Conservation (phyloP, 2,888 invertebrate genomes). For the Hydrotaea cyrtoneurina region DNA sequence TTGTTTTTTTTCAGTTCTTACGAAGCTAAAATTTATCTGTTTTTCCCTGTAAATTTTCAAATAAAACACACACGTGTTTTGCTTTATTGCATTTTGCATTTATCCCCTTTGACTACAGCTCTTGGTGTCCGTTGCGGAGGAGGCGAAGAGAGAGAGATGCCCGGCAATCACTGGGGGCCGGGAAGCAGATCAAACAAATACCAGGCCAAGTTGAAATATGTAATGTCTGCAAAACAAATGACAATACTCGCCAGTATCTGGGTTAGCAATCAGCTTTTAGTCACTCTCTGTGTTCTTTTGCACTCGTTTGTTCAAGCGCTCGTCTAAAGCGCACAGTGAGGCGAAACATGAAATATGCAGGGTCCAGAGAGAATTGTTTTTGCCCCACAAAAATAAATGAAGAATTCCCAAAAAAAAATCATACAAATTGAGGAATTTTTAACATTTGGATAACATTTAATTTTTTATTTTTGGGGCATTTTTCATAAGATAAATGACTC, state of each 20-base stretch:
- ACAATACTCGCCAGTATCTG: conserved; percentile 60
- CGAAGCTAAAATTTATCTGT: conserved; percentile 29
- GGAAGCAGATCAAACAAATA: conserved; percentile 55
- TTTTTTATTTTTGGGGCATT: too few species aligned
- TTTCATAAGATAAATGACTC: too few species aligned
- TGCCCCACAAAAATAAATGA: too few species aligned
- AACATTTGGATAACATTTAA: too few species aligned
- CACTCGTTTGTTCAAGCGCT: neutral
- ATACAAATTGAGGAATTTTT: too few species aligned
- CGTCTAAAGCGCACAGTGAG: conserved; percentile 19
- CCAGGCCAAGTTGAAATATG: conserved; percentile 68
- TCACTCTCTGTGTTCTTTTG: conserved; percentile 43
- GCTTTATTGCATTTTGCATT: conserved; percentile 36
- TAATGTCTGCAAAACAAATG: conserved; percentile 65
- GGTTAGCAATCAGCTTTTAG: conserved; percentile 68
- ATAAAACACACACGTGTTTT: conserved; percentile 63
- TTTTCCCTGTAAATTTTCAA: neutral
- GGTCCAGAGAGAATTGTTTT: too few species aligned
- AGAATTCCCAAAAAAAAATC: too few species aligned
- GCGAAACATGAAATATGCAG: too few species aligned
- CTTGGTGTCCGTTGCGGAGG: neutral
- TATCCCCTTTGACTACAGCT: neutral
- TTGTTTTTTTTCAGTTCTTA: neutral
- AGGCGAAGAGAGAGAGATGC: neutral
- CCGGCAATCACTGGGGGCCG: conserved; percentile 2